A percentile compares a stretch with the other conserved stretches of the same genome.
Evolutionary conservation across 2,113 vertebrate species (phyloP).

Genomic region (Dicaeum eximium): DNA sequence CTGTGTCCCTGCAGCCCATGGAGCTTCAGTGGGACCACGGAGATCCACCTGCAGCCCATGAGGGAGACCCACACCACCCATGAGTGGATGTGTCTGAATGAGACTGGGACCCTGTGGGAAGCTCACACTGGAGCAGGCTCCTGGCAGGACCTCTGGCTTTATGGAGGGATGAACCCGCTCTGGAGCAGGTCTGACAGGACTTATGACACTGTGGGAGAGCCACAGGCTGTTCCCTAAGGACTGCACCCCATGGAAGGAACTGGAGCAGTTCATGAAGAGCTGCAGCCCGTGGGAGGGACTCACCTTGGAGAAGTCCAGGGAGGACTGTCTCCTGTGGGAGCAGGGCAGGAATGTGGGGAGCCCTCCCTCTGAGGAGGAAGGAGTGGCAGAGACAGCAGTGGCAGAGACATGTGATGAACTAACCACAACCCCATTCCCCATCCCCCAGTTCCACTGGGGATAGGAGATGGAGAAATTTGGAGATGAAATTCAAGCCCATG

Average conservation of each 20-base stretch:
- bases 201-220: not conserved
- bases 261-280: not conserved
- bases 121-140: not conserved
- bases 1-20: not conserved
- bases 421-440: not conserved
- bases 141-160: not conserved
- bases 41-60: not conserved
- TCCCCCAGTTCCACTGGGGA: fast-evolving
- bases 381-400: not conserved
- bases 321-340: not conserved
- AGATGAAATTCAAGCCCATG: not conserved
- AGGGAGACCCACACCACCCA: not conserved
- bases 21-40: not conserved
- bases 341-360: not conserved
- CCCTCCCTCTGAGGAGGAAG: not conserved
- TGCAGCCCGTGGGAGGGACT: not conserved
- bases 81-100: not conserved
- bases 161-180: not conserved
- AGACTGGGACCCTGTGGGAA: not conserved
- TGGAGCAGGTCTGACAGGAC: not conserved
- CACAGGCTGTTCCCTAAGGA: not conserved
- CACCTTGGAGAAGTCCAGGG: fast-evolving
- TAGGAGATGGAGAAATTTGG: not conserved
- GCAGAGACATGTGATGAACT: not conserved
- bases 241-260: not conserved